Base-by-base conservation (phyloP, 2,113 vertebrate genomes). In the Callipepla californica region DNA sequence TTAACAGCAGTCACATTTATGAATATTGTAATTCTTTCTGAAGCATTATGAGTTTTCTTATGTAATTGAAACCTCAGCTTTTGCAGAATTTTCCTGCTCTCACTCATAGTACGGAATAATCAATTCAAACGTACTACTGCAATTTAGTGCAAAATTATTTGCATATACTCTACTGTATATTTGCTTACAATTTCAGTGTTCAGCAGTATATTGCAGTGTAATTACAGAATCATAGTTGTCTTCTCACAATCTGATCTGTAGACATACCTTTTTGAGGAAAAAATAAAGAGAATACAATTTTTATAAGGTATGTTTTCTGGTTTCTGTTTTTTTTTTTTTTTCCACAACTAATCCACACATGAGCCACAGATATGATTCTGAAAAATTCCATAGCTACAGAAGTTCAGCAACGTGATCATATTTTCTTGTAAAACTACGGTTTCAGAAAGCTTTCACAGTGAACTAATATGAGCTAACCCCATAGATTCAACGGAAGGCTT, bases 401-500 rank as follows among this genome's bases (percentile, higher is more conserved):
- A 44, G 51, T 78, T 86, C 57, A 85, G 76, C 30, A 50, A 67
- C 9, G 7, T 68, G 47, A 66, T 79, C 87, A 30, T 76, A 85
- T 89, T 94, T 84, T 92, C 70, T 59, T 69, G 16, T 57, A 81
- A 57, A 95, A 83, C 4, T 77, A 36, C 25, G 50, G 44, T 22
- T 50, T 92, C n/a, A 63, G 59, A 74, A 78, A 70, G 36, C 13
- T 81, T 96, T 88, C 55, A 80, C 3, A 1, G 44, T 53, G 50
- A 40, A 87, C 86, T 86, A 81, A 74, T 40, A 55, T 25, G 92
- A 89, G 88, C 53, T 38, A 42, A 93, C 72, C 30, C 74, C 80
- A 68, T 26, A 87, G 94, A 95, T 66, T 72, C 47, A 92, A 90
- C 53, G 85, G 50, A 94, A 93, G 30, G 62, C 70, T 92, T 90